phyloP scores from a whole-genome alignment of 2,797 vertebrate genomes.

The Pipistrellus pipistrellus region DNA sequence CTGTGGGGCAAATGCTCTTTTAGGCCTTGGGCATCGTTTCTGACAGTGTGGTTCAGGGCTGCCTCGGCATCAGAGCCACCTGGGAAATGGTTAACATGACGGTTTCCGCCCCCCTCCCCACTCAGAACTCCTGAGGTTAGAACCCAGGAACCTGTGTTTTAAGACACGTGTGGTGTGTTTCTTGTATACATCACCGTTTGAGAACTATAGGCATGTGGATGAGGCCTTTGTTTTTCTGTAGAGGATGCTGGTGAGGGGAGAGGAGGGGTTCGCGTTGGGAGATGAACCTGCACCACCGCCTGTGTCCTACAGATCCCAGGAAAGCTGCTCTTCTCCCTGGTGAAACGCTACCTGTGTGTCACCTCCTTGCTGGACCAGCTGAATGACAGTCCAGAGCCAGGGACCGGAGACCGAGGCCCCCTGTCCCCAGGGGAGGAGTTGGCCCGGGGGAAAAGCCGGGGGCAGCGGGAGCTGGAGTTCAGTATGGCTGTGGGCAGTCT shows the following conservation, averaged over 20 bases:
- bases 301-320: conserved; percentile 93
- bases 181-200: conserved; percentile 9
- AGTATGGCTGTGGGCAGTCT: conserved; percentile 97
- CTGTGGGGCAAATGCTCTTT: background rate
- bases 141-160: background rate
- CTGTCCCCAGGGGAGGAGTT: conserved; percentile 76
- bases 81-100: conserved; percentile 23
- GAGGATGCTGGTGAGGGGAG: background rate
- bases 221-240: background rate
- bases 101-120: background rate
- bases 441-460: conserved; percentile 86
- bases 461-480: conserved; percentile 95
- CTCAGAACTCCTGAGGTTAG: conserved; percentile 33
- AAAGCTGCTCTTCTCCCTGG: conserved; percentile 96
- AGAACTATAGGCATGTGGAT: background rate
- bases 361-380: conserved; percentile 96
- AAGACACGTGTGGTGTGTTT: background rate
- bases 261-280: background rate
- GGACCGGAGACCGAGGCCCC: conserved; percentile 85
- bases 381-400: conserved; percentile 89
- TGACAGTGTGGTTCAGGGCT: background rate
- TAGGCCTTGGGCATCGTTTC: background rate
- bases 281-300: background rate
- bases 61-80: background rate
- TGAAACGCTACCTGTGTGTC: conserved; percentile 96